These are phyloP conservation scores for Pteria penguin DNA, from an alignment of 2,888 invertebrate genomes.

Conservation along the genomic window DNA sequence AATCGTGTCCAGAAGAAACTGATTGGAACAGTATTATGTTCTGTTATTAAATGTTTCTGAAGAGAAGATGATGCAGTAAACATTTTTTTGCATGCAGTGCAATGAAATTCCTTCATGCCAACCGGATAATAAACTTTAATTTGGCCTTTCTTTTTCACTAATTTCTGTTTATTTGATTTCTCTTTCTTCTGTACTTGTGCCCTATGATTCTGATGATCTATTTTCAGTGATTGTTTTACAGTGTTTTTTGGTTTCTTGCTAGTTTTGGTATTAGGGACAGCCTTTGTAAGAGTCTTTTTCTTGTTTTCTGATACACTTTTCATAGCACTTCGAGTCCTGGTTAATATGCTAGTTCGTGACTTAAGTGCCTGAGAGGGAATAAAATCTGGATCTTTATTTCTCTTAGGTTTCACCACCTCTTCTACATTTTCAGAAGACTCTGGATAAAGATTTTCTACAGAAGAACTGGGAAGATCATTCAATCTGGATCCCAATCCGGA, in stretches of 20 bases:
- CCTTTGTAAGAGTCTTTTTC: not conserved
- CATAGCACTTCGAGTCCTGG: not conserved
- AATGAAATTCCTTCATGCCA: no score
- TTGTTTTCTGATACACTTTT: not conserved
- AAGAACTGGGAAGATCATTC: no score
- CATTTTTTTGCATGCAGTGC: not conserved
- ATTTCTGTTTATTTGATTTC: not conserved
- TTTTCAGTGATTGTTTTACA: not conserved
- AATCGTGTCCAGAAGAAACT: not conserved
- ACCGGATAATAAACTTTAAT: no score
- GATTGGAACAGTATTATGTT: constrained; percentile 4
- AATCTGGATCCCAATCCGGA: no score
- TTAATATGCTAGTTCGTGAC: not conserved
- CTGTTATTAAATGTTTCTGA: not conserved
- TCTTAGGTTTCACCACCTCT: no score
- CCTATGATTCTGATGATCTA: not conserved
- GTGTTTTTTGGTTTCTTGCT: not conserved
- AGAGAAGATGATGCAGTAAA: not conserved
- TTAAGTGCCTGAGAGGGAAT: not conserved
- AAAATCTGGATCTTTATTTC: not conserved
- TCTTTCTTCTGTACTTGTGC: not conserved
- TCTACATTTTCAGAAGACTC: no score
- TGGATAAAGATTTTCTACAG: no score
- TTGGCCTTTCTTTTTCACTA: not conserved
- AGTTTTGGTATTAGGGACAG: not conserved